Evolutionary conservation across 2,113 vertebrate species (phyloP).

Genomic region (Stegastes partitus): DNA sequence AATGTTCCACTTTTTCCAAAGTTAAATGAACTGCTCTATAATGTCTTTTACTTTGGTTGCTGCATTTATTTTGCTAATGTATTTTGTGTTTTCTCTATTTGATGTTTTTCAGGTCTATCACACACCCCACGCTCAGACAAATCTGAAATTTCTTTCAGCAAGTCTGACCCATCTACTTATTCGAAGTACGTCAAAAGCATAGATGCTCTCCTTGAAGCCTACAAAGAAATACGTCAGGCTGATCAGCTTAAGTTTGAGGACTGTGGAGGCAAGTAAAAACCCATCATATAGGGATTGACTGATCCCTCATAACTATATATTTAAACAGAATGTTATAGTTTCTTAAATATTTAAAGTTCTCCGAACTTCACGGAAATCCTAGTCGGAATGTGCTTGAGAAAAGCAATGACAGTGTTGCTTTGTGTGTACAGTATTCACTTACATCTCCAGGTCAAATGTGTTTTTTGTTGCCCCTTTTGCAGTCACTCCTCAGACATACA

Average conservation of each 20-base stretch:
- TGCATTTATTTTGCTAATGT: not conserved
- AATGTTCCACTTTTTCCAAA: not conserved
- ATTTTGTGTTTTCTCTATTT: not conserved
- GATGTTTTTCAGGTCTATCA: constrained; percentile 80
- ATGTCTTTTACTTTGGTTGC: not conserved
- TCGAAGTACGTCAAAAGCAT: constrained; percentile 76
- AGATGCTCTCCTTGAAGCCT: constrained; percentile 77
- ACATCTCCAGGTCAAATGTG: constrained; percentile 3
- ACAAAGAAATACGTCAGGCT: constrained; percentile 67
- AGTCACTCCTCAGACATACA: constrained; percentile 77
- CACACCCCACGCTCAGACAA: constrained; percentile 83
- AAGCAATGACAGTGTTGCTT: not conserved
- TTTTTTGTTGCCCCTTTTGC: constrained; percentile 17
- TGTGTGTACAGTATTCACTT: not conserved
- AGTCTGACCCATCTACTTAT: constrained; percentile 52
- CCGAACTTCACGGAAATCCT: too few relatives aligned
- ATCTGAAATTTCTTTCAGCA: constrained; percentile 88
- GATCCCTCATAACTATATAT: not conserved
- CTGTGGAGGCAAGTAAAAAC: constrained; percentile 87
- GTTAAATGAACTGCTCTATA: not conserved
- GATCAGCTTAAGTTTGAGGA: constrained; percentile 79
- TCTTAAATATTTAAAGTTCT: not conserved
- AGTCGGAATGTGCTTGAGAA: too few relatives aligned
- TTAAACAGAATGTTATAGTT: too few relatives aligned
- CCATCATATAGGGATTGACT: constrained; percentile 7